Evolutionary conservation across 2,888 invertebrate species (phyloP).

Genomic region (Myopa tessellatipennis): DNA sequence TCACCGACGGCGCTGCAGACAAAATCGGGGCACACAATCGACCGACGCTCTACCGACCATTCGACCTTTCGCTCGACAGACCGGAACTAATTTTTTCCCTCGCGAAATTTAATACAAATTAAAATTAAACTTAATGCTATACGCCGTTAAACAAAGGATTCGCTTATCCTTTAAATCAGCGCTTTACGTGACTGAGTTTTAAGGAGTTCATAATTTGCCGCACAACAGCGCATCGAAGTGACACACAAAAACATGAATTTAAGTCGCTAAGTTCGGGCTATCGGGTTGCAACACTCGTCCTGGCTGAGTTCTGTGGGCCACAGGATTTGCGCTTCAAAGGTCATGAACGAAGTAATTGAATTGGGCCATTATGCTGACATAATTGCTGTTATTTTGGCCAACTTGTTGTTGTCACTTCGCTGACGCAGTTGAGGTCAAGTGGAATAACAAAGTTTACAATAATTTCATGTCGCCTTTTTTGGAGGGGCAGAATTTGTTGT

Average conservation of each 20-base stretch:
- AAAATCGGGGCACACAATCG: not conserved
- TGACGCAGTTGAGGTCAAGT: not conserved
- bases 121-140: not conserved
- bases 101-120: not conserved
- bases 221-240: not conserved
- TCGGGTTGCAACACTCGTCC: not conserved
- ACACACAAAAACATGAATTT: not conserved
- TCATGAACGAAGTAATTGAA: slow-evolving; percentile 47
- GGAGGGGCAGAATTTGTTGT: no score
- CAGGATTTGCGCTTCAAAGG: not conserved
- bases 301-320: slow-evolving; percentile 1
- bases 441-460: slow-evolving; percentile 1
- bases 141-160: not conserved
- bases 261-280: not conserved
- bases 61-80: not conserved
- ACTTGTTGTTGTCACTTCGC: not conserved
- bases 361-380: slow-evolving; percentile 45
- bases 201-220: slow-evolving; percentile 16
- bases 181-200: not conserved
- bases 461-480: not conserved
- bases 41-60: not conserved
- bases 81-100: not conserved
- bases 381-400: slow-evolving; percentile 43
- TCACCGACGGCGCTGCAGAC: slow-evolving; percentile 1
- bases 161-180: not conserved